These are phyloP conservation scores for Eurypyga helias DNA, from an alignment of 2,113 vertebrate genomes.

Conservation along the genomic window DNA sequence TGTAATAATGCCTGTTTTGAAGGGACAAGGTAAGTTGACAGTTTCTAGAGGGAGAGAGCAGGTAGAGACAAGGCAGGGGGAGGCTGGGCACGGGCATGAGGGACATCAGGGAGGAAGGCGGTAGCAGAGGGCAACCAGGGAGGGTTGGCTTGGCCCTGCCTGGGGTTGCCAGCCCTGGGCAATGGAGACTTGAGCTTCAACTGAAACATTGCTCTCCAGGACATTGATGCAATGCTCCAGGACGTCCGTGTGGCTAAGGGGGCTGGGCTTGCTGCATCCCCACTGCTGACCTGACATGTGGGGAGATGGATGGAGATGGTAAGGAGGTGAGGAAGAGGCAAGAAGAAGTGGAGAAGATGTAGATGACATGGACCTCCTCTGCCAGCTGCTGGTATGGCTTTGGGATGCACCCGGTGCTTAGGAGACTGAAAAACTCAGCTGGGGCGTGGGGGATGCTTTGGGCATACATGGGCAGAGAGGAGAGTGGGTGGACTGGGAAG, in stretches of 20 bases:
- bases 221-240: neutral
- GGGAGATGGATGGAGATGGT: neutral
- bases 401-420: neutral
- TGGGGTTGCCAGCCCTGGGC: neutral
- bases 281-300: neutral
- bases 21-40: neutral
- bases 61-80: neutral
- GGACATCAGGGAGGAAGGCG: neutral
- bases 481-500: neutral
- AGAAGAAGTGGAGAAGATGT: neutral
- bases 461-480: rapidly evolving
- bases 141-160: rapidly evolving
- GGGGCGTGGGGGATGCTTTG: neutral
- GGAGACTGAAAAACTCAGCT: neutral
- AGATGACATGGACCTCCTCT: neutral
- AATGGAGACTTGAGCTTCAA: neutral
- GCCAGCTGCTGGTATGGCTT: neutral
- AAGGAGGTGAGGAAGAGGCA: neutral
- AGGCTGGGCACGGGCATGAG: neutral
- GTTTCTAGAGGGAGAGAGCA: neutral
- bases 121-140: neutral
- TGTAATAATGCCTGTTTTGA: neutral
- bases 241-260: rapidly evolving
- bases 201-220: neutral
- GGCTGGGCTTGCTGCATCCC: neutral